These are phyloP conservation scores for Ferrisia virgata DNA, from an alignment of 2,888 invertebrate genomes.

Conservation along the genomic window DNA sequence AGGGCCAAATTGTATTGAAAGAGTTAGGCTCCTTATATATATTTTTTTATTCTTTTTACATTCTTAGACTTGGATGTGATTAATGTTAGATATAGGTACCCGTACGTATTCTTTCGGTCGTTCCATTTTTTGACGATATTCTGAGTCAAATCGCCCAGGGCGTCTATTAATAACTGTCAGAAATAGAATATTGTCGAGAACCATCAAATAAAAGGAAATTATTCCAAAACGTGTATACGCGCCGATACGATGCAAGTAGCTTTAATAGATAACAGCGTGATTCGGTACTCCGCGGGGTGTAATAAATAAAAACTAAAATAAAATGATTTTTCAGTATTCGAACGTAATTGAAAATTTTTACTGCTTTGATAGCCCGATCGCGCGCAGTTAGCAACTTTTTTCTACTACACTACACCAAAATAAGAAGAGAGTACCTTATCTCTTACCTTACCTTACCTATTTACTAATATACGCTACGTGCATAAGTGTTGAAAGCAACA, in stretches of 20 bases:
- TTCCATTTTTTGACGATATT: slow-evolving; percentile 45
- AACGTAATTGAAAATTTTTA: slow-evolving; percentile 21
- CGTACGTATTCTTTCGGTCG: slow-evolving; percentile 43
- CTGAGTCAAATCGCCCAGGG: slow-evolving; percentile 44
- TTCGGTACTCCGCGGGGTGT: slow-evolving; percentile 44
- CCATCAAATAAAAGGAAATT: slow-evolving; percentile 44
- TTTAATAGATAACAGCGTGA: slow-evolving; percentile 45
- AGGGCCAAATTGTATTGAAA: slow-evolving; percentile 32
- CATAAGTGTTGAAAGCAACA: not conserved
- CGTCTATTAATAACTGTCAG: slow-evolving; percentile 46
- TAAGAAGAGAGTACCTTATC: not conserved
- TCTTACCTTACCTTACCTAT: too few species aligned
- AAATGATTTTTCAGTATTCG: slow-evolving; percentile 23
- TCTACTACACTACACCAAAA: not conserved
- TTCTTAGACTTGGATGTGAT: slow-evolving; percentile 44
- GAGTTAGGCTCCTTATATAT: slow-evolving; percentile 30
- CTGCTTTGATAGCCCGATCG: slow-evolving; percentile 2
- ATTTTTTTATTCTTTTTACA: slow-evolving; percentile 32
- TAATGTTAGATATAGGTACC: slow-evolving; percentile 38
- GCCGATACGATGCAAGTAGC: slow-evolving; percentile 41
- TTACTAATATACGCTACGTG: not conserved
- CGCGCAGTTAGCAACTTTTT: not conserved
- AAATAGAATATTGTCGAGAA: slow-evolving; percentile 46
- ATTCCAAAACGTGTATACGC: slow-evolving; percentile 43
- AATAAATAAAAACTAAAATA: slow-evolving; percentile 43